phyloP scores from a whole-genome alignment of 2,113 vertebrate genomes.

The Eleginops maclovinus region DNA sequence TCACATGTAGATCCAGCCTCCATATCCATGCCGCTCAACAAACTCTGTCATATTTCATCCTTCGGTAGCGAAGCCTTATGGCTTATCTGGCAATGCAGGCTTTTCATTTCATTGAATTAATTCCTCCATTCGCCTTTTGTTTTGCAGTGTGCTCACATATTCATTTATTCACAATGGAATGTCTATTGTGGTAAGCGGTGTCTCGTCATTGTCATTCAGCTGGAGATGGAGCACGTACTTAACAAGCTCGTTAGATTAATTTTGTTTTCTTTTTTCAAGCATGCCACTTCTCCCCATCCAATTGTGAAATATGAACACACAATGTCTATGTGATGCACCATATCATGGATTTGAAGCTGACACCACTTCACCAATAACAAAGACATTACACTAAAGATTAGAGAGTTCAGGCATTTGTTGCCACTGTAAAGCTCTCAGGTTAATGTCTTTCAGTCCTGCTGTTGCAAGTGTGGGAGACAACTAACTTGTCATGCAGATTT shows the following conservation, averaged over 20 bases:
- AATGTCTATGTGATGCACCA: conserved; percentile 71
- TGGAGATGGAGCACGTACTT: conserved; percentile 68
- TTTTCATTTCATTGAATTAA: conserved; percentile 73
- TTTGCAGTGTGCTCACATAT: conserved; percentile 74
- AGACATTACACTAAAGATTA: conserved; percentile 73
- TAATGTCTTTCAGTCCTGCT: conserved; percentile 48
- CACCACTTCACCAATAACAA: conserved; percentile 72
- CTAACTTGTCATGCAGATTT: neutral
- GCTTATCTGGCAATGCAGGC: conserved; percentile 73
- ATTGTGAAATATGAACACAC: conserved; percentile 74
- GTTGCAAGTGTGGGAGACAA: conserved; percentile 10
- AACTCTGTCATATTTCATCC: conserved; percentile 57
- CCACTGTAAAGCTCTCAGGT: conserved; percentile 35
- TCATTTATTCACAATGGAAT: conserved; percentile 77
- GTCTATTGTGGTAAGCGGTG: conserved; percentile 61
- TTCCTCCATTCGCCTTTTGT: conserved; percentile 74
- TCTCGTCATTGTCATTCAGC: conserved; percentile 79
- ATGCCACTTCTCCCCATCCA: conserved; percentile 60
- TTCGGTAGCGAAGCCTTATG: conserved; percentile 54
- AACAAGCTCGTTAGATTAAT: conserved; percentile 84
- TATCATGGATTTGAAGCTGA: conserved; percentile 76
- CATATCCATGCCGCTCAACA: conserved; percentile 41
- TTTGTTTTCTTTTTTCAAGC: conserved; percentile 68
- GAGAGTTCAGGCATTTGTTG: conserved; percentile 51
- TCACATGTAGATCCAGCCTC: conserved; percentile 45